Evolutionary conservation across 2,113 vertebrate genomes (phyloP), one percentile per base, ranked within the genome.

Genomic region (Hylia prasina): DNA sequence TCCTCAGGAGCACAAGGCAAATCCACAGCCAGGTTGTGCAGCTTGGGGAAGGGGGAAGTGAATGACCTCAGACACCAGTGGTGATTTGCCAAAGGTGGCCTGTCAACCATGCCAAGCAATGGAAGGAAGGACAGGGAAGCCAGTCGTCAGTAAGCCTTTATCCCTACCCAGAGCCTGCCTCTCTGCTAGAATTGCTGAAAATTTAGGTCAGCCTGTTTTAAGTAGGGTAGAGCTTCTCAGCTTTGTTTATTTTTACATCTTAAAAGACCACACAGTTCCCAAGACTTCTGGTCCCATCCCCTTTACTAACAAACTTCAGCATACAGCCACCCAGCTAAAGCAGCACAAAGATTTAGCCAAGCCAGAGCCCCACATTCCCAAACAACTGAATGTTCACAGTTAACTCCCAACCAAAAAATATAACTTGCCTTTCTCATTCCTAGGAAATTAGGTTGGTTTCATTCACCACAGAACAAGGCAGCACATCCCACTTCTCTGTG

Each of bases 201-300:
- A 96, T 89, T 93, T 95, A 96, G 94, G 95, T 93, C 95, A 97
- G 76, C n/a, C 82, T 89, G 89, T 89, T 95, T 94, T 87, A 94
- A 96, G 86, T 68, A 96, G 93, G 95, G 93, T 96, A 86, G 80
- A 87, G 83, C 80, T 95, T 89, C 56, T 73, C 94, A 94, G 94
- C 76, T 94, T 96, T 96, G 82, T 96, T 94, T 97, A 93, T 97
- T 97, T 96, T 95, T 92, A 91, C 86, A 94, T 94, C 81, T 88
- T 65, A 90, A 69, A 78, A 92, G 90, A 82, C 42, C 51, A 88
- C 53, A 91, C 10, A 65, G 72, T 90, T 75, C 87, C 58, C 70
- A 83, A 89, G 91, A 91, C 86, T 92, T 90, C 57, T 80, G 79
- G 84, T 94, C 50, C 91, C 76, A 88, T 89, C 80, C 64, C 77